Conservation (phyloP, 2,888 invertebrate species). For the Noctua fimbriata region DNA sequence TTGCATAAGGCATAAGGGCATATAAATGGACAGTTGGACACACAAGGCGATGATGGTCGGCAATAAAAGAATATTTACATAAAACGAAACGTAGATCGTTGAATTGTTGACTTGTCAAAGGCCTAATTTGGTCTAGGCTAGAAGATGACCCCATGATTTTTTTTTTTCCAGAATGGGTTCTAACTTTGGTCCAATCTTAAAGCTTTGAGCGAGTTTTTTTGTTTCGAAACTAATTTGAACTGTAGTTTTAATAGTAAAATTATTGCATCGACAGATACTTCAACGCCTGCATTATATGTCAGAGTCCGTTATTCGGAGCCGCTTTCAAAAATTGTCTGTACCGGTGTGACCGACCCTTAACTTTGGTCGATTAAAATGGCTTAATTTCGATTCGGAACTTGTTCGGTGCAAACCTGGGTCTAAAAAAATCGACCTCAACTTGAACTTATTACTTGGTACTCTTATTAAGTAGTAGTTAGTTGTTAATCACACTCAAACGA, state of each 20-base stretch:
- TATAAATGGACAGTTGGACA: not conserved
- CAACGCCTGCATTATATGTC: not conserved
- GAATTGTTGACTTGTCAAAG: slow-evolving; percentile 1
- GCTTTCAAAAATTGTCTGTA: not conserved
- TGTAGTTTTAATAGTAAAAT: not conserved
- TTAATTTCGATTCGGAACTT: not conserved
- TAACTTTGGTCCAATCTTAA: not conserved
- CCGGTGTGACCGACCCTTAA: not conserved
- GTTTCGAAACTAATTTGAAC: not conserved
- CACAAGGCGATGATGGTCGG: not conserved
- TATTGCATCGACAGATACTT: not conserved
- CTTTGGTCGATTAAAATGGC: not conserved
- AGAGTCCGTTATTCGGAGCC: not conserved
- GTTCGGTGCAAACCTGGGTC: not conserved
- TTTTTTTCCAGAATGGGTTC: not conserved
- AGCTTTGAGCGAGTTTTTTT: not conserved
- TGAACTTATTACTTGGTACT: not conserved
- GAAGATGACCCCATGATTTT: not conserved
- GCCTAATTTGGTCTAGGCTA: not conserved
- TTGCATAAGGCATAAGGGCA: slow-evolving; percentile 26
- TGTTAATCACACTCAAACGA: not conserved
- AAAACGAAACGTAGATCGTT: not conserved
- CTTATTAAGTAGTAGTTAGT: not conserved
- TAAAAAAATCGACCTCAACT: not conserved
- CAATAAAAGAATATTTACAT: not conserved